Percentiles rank a stretch among this genome's conserved stretches.
phyloP scores from a whole-genome alignment of 2,113 vertebrate species.

The Periophthalmus modestus region DNA sequence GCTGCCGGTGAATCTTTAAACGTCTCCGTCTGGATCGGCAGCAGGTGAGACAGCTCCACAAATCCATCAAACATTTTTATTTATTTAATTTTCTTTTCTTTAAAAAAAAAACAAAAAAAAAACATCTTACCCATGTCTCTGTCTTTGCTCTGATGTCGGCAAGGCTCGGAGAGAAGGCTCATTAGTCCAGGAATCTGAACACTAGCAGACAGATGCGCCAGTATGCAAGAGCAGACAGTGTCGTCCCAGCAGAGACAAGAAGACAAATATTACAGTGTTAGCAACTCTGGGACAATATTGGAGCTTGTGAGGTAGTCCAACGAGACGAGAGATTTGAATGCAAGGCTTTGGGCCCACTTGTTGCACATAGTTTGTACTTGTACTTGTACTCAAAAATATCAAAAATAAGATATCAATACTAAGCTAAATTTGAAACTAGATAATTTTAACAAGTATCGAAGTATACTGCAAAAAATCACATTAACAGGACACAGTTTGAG shows the following conservation, averaged over 20 bases:
- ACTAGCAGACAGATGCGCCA: slow-evolving; percentile 13
- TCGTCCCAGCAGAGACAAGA: neutral
- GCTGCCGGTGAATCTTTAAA: slow-evolving; percentile 13
- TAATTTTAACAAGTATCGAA: too few species aligned
- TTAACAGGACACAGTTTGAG: too few species aligned
- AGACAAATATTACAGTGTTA: slow-evolving; percentile 1
- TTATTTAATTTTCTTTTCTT: slow-evolving; percentile 19
- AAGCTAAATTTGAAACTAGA: too few species aligned
- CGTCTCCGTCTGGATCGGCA: slow-evolving; percentile 10
- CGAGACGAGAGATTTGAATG: neutral
- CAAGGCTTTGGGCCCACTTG: neutral
- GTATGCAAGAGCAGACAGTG: slow-evolving; percentile 6
- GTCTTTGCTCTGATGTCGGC: slow-evolving; percentile 31
- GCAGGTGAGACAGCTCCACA: slow-evolving; percentile 19
- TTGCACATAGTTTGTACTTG: too few species aligned
- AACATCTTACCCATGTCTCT: neutral
- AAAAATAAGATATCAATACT: too few species aligned
- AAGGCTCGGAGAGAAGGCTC: slow-evolving; percentile 51
- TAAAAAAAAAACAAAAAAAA: too few species aligned
- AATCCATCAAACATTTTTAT: slow-evolving; percentile 32
- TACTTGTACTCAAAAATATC: too few species aligned
- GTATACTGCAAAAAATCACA: too few species aligned
- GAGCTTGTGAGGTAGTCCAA: neutral
- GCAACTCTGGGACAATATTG: neutral
- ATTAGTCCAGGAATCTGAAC: slow-evolving; percentile 41